Evolutionary conservation across 2,113 vertebrate species (phyloP), one percentile per base, ranked within the genome.

Genomic region (Sapayoa aenigma): DNA sequence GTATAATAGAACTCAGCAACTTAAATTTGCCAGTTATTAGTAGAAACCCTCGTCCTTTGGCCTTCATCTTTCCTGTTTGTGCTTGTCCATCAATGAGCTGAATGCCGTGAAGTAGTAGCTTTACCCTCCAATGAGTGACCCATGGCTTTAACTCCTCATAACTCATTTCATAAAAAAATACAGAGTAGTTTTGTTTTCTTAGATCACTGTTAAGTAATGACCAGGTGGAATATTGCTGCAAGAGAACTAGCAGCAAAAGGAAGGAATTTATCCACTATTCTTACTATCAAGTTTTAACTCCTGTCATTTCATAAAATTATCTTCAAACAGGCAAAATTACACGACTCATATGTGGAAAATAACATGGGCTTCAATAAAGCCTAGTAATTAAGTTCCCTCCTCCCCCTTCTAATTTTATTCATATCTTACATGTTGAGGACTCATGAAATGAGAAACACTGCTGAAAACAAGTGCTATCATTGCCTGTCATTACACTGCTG

Each of bases 281-380:
- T 89, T 89, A 47, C 66, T 89, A 82, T 58, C 9, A 12, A 12
- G 3, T 83, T 94, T 91, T 83, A 39, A 31, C n/a, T 92, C 52
- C 28, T 62, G 3, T 31, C 90, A 88, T 89, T 80, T 74, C 47
- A 44, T 67, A 77, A 89, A 88, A 81, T 49, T 11, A 47, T 88
- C 80, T 89, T 88, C 33, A 72, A 82, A 67, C 52, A 74, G 66
- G n/a, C 42, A 66, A 47, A 77, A 83, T 77, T 84, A 8, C 55
- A 42, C 94, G 94, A 95, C 30, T 93, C 65, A 65, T 73, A 56
- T 37, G 46, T 87, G 67, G 63, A 88, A 91, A 95, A 90, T 76
- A 89, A 72, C 75, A 73, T 47, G 30, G 63, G 27, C 78, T 93
- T 91, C 89, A 95, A 79, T 83, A 93, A 88, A 52, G 46, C 78